Evolutionary conservation across 2,888 invertebrate species (phyloP), one percentile per base, ranked within the genome.

Genomic region (Agrilus cyanescens): DNA sequence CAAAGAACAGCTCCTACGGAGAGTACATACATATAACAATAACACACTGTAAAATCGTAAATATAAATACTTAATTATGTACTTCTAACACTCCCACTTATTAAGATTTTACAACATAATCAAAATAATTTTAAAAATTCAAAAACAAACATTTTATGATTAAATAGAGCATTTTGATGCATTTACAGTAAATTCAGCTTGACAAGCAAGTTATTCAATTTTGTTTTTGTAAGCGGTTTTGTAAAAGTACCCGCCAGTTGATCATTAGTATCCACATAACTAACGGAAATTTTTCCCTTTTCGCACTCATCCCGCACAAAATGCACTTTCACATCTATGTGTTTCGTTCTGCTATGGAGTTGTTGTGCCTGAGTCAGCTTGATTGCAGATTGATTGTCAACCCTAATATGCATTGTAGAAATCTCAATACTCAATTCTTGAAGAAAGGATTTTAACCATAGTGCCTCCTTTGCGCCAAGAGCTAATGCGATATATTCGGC

Each of bases 261-360:
- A 4, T 32, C 32, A 32, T 5, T 32, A 5, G 32, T 4, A 32
- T 5, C 5, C 32, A n/a, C 32, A 32, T 32, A 32, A 32, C 5
- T 32, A 4, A 32, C 3, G 32, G 32, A 32, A 32, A 38, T 25
- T 4, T 25, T 25, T 18, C 40, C 40, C 5, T 32, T 33, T 4
- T 46, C 18, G 30, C 12, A 13, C 25, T n/a, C n/a, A n/a, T 13
- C 38, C n/a, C 38, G 20, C 12, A 38, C n/a, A 29, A 20, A 38
- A 38, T 38, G 38, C 12, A 13, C 15, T n/a, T 15, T n/a, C 4
- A 38, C 8, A 38, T 38, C 38, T 4, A 38, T 38, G 38, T 38
- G 38, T 38, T 38, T 38, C 4, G 38, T 38, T 3, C 38, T 31
- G 5, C 4, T n/a, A 8, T 38, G 16, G 8, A 38, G n/a, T 4